phyloP scores from a whole-genome alignment of 1,140 invertebrate species.

The Orius laevigatus region DNA sequence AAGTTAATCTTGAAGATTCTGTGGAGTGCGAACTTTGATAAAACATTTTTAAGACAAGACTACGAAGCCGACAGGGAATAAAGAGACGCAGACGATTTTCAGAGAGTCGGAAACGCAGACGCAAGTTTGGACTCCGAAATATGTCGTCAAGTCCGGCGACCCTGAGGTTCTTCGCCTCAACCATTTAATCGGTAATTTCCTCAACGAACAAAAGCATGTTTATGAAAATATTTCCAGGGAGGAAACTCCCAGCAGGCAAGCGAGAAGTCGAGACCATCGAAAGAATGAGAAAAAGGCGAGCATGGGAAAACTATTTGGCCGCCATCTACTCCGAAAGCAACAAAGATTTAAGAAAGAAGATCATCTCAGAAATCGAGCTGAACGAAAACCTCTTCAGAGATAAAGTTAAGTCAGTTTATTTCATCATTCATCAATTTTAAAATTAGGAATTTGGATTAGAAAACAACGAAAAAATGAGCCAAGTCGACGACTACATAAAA shows the following conservation, averaged over 20 bases:
- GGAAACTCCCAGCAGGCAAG: slow-evolving; percentile 2
- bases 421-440: no score
- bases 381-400: background rate
- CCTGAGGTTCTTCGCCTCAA: slow-evolving; percentile 1
- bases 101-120: slow-evolving; percentile 4
- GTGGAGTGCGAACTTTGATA: no score
- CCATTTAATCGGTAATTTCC: no score
- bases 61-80: no score
- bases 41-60: no score
- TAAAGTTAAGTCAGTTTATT: no score
- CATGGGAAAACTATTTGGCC: slow-evolving; percentile 1
- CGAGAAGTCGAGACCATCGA: slow-evolving; percentile 2
- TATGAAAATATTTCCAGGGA: background rate
- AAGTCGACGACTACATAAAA: no score
- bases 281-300: slow-evolving; percentile 4
- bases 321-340: background rate
- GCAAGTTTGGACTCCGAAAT: slow-evolving; percentile 2
- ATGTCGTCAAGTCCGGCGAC: background rate
- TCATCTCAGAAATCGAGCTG: slow-evolving; percentile 2
- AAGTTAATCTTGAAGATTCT: no score
- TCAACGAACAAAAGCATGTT: no score
- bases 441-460: no score
- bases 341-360: background rate
- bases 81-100: background rate
- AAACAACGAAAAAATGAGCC: no score